Percentiles rank a stretch among this genome's conserved stretches.
Evolutionary conservation across 2,888 invertebrate genomes (phyloP).

Genomic region (Julus scanicus): DNA sequence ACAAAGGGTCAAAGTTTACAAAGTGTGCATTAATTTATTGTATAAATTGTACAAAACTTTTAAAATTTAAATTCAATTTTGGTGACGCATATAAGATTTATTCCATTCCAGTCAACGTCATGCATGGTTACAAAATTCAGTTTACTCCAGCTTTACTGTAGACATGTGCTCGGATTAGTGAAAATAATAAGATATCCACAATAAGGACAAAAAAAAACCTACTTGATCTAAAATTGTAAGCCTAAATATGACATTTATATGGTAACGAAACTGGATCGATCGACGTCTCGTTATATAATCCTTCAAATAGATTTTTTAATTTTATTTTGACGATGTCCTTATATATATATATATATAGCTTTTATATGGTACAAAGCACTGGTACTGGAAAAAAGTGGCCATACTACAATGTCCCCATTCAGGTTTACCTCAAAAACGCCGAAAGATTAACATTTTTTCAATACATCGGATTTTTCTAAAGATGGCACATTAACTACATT

Average conservation of each 20-base stretch:
- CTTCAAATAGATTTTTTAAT: constrained; percentile 11
- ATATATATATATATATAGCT: neutral
- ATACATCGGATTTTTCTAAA: neutral
- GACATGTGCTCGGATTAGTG: neutral
- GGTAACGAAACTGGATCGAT: neutral
- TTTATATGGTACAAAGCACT: neutral
- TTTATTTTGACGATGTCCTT: neutral
- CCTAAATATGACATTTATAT: constrained; percentile 22
- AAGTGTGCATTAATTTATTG: neutral
- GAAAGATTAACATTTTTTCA: constrained; percentile 23
- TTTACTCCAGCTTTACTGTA: neutral
- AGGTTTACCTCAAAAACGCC: neutral
- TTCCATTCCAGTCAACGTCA: neutral
- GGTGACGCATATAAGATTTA: neutral
- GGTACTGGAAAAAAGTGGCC: neutral
- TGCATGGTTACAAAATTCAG: neutral
- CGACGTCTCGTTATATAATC: neutral
- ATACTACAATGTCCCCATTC: neutral
- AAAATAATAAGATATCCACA: neutral
- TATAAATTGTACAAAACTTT: neutral
- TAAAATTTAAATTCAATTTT: neutral
- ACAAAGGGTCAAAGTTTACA: too few species aligned
- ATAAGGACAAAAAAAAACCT: neutral
- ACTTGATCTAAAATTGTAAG: neutral
- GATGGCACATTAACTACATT: constrained; percentile 7